phyloP scores from a whole-genome alignment of 2,113 vertebrate species.

The Variabilichromis moorii region DNA sequence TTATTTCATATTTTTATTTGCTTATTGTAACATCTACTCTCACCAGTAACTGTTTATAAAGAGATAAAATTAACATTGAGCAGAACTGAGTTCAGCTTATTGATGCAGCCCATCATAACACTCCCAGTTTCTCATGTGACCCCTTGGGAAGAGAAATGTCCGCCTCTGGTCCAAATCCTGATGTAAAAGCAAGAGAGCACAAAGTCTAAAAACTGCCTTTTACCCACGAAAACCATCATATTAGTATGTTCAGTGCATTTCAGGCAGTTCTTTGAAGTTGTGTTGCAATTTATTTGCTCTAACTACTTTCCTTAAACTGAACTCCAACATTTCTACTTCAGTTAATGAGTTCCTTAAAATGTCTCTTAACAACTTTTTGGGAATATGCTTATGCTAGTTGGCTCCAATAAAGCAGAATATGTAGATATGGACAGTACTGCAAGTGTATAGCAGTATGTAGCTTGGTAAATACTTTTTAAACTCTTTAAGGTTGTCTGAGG shows the following conservation, averaged over 20 bases:
- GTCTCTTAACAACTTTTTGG: neutral
- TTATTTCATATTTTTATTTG: neutral
- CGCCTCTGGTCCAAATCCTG: neutral
- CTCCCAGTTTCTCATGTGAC: neutral
- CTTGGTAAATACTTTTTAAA: neutral
- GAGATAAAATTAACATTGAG: neutral
- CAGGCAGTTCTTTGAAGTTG: conserved; percentile 17
- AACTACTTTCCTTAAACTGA: neutral
- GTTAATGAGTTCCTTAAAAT: neutral
- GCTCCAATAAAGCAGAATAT: neutral
- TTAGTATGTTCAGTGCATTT: conserved; percentile 3
- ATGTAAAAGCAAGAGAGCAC: neutral
- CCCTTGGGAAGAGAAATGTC: neutral
- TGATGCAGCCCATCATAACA: neutral
- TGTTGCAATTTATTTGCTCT: conserved; percentile 1
- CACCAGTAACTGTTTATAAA: neutral
- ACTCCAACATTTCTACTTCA: neutral
- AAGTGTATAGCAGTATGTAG: neutral
- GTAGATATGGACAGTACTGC: neutral
- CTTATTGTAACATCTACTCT: neutral
- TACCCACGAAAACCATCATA: neutral
- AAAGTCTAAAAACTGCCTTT: neutral
- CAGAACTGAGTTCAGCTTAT: neutral
- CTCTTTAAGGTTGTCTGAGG: neutral
- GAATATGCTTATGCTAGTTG: neutral